A percentile compares a stretch with the other conserved stretches of the same genome.
Evolutionary conservation across 1,140 invertebrate genomes (phyloP).

Genomic region (Drosophila virilis): DNA sequence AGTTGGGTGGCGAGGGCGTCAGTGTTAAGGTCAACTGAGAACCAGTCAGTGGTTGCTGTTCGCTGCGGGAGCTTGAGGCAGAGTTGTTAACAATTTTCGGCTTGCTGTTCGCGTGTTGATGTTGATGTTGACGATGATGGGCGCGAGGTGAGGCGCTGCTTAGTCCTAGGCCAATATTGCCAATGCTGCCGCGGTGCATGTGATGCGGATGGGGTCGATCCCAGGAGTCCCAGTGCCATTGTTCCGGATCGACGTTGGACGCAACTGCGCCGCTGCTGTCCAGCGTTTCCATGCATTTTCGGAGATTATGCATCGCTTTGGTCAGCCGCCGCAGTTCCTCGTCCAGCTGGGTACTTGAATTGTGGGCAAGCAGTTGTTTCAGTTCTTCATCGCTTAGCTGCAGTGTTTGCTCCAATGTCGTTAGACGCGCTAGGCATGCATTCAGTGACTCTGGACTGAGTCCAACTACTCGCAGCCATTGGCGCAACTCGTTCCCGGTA

Average conservation of each 20-base stretch:
- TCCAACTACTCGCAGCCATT: constrained; percentile 95
- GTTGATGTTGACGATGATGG: constrained; percentile 54
- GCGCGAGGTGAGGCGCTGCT: constrained; percentile 66
- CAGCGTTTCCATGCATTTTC: constrained; percentile 84
- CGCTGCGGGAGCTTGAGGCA: constrained; percentile 43
- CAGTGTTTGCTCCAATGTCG: constrained; percentile 91
- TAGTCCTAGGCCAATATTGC: constrained; percentile 62
- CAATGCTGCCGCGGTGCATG: constrained; percentile 70
- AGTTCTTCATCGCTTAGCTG: constrained; percentile 94
- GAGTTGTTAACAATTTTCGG: constrained; percentile 32
- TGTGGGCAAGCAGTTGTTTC: constrained; percentile 88
- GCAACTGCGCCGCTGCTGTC: constrained; percentile 43
- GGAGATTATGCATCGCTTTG: constrained; percentile 93
- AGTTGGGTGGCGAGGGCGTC: constrained; percentile 82
- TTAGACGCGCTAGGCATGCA: constrained; percentile 86
- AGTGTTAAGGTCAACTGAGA: constrained; percentile 72
- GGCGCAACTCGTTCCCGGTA: constrained; percentile 89
- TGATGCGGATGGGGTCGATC: constrained; percentile 86
- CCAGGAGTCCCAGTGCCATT: constrained; percentile 97
- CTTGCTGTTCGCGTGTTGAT: constrained; percentile 39
- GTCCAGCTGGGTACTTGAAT: constrained; percentile 89
- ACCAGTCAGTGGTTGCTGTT: constrained; percentile 55
- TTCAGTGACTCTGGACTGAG: constrained; percentile 84
- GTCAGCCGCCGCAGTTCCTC: constrained; percentile 92
- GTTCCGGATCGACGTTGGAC: constrained; percentile 84